phyloP scores from a whole-genome alignment of 2,888 invertebrate species.

The Tanypteryx hageni region DNA sequence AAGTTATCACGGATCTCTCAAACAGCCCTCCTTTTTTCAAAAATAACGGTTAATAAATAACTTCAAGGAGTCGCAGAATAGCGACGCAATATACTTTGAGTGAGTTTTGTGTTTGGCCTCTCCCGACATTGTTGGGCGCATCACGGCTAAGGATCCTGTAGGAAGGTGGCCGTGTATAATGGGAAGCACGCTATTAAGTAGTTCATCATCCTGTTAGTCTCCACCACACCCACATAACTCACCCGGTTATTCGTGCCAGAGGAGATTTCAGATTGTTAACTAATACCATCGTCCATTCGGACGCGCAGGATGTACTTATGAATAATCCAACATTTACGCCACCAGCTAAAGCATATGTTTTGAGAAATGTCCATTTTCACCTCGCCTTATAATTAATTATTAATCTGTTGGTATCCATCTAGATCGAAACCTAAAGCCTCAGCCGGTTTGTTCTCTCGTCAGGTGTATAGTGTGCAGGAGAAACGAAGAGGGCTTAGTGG shows the following conservation, averaged over 20 bases:
- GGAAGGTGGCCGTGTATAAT: not conserved
- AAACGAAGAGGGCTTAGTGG: not conserved
- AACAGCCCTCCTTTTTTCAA: not conserved
- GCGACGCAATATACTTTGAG: not conserved
- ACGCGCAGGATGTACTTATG: not conserved
- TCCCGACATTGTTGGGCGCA: not conserved
- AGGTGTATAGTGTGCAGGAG: not conserved
- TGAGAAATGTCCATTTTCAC: no score
- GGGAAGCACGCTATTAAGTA: not conserved
- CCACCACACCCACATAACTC: conserved; percentile 4
- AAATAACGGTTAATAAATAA: not conserved
- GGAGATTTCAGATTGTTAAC: not conserved
- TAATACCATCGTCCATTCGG: not conserved
- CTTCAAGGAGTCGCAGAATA: not conserved
- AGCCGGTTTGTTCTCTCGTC: not conserved
- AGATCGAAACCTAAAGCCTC: no score
- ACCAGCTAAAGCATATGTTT: no score
- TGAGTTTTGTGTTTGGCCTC: not conserved
- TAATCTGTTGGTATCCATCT: no score
- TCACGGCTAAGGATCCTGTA: not conserved
- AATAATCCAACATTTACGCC: not conserved
- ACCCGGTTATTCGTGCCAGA: not conserved
- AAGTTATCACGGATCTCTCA: not conserved
- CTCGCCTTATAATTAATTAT: no score
- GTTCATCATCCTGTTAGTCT: conserved; percentile 12